A percentile compares a stretch with the other conserved stretches of the same genome.
Conservation (phyloP, 1,140 invertebrate species). For the Drosophila pectinifera region DNA sequence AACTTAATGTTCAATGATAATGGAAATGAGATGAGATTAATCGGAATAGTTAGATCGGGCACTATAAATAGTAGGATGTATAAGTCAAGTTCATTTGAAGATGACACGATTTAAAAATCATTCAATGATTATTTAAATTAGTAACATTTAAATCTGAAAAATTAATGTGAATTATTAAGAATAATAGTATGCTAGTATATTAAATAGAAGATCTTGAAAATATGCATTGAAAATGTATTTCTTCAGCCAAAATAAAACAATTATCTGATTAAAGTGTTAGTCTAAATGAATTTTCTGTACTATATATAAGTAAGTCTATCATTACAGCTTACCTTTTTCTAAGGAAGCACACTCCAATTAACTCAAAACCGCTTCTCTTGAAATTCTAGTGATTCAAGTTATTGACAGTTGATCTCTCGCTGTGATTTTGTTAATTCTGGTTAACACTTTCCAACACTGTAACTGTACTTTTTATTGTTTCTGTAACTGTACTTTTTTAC, state of each 20-base stretch:
- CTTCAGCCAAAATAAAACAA: no score
- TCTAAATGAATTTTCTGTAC: no score
- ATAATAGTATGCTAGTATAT: no score
- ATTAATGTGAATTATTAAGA: no score
- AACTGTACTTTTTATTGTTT: slow-evolving; percentile 43
- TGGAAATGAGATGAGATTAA: background rate
- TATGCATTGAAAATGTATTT: no score
- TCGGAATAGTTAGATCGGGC: background rate
- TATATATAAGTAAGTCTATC: background rate
- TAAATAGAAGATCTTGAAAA: no score
- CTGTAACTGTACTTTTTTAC: slow-evolving; percentile 37
- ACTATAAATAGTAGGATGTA: background rate
- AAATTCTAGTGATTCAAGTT: background rate
- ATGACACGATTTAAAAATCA: no score
- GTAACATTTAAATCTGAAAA: background rate
- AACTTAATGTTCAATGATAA: background rate
- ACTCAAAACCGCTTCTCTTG: slow-evolving; percentile 3
- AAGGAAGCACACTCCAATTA: background rate
- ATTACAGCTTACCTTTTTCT: slow-evolving; percentile 11
- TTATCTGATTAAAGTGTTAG: no score
- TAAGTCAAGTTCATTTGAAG: background rate
- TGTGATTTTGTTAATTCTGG: background rate
- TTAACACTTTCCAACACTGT: slow-evolving; percentile 35
- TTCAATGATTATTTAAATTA: background rate
- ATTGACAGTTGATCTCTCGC: slow-evolving; percentile 15